Evolutionary conservation across 2,797 vertebrate genomes (phyloP), one percentile per base, ranked within the genome.

Genomic region (Ciconia nigra): DNA sequence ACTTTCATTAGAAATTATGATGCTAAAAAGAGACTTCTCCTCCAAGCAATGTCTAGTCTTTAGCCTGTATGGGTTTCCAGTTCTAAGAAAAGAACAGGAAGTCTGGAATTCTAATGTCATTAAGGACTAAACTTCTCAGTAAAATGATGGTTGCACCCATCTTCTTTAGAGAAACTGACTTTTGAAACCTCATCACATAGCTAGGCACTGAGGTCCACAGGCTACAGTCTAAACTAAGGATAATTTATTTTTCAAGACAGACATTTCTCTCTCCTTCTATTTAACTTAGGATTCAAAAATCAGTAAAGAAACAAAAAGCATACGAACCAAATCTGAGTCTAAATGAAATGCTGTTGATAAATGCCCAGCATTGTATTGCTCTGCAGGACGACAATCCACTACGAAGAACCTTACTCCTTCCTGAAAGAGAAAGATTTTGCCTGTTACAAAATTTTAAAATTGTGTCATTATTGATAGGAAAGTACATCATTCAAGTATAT

Each of bases 301-400:
- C 58, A 63, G 33, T 71, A 42, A 46, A 70, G 77, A 91, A 92
- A 74, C 7, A 92, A 71, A 69, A 93, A 87, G 77, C 54, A 91
- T 96, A 98, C 98, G 92, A 98, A 99, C 99, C 98, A 99, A 98
- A 98, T 99, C 99, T 4, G 99, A 99, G 98, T 99, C 99, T 97
- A 99, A 98, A 94, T 99, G 99, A 98, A 99, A 99, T 12, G 99
- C 99, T 24, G 99, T 99, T 85, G 99, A 99, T 89, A 99, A 98
- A 96, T 99, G 99, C 2, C 99, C 99, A 81, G 99, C 99, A 55
- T 99, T 99, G 97, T 99, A 99, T 97, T 99, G 99, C 97, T 99
- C 99, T 33, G 99, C 99, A 96, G 99, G 99, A 87, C 99, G 99
- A 95, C 99, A 99, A 94, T 99, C 99, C 96, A 99, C 99, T 90